Evolutionary conservation across 2,888 invertebrate genomes (phyloP).

Genomic region (Acleris holmiana): DNA sequence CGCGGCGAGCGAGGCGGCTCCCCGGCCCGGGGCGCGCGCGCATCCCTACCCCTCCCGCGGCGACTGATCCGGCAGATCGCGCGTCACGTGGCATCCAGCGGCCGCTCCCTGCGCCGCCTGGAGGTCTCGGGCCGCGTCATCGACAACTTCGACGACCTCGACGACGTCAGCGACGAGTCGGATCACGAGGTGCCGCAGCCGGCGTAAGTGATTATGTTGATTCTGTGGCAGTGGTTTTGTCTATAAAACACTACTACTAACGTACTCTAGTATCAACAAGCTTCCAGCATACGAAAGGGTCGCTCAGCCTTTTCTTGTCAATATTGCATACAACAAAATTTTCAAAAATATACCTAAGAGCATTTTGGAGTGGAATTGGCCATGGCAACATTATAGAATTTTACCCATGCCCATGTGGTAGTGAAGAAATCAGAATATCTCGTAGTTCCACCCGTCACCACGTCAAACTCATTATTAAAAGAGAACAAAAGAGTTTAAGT

Average conservation of each 20-base stretch:
- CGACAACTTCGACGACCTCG: slow-evolving; percentile 81
- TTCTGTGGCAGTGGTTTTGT: not conserved
- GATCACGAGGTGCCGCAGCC: slow-evolving; percentile 73
- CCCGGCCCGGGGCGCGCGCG: slow-evolving; percentile 79
- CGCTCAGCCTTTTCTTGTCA: no score
- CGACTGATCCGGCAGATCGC: slow-evolving; percentile 80
- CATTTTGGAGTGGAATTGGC: no score
- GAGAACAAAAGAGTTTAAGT: no score
- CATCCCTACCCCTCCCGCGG: slow-evolving; percentile 76
- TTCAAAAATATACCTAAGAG: no score
- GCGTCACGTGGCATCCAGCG: slow-evolving; percentile 79
- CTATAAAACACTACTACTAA: no score
- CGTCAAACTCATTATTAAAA: no score
- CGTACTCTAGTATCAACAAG: not conserved
- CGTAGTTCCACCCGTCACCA: no score
- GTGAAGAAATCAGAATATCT: no score
- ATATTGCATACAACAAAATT: no score
- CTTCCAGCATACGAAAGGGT: no score
- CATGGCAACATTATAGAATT: no score
- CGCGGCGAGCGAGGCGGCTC: slow-evolving; percentile 79
- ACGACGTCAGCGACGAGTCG: slow-evolving; percentile 73
- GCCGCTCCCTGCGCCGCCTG: slow-evolving; percentile 76
- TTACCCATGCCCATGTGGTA: no score
- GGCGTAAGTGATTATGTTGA: slow-evolving; percentile 63
- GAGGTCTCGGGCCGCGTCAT: slow-evolving; percentile 80